Conservation (phyloP, 2,113 vertebrate species). For the Condylura cristata region DNA sequence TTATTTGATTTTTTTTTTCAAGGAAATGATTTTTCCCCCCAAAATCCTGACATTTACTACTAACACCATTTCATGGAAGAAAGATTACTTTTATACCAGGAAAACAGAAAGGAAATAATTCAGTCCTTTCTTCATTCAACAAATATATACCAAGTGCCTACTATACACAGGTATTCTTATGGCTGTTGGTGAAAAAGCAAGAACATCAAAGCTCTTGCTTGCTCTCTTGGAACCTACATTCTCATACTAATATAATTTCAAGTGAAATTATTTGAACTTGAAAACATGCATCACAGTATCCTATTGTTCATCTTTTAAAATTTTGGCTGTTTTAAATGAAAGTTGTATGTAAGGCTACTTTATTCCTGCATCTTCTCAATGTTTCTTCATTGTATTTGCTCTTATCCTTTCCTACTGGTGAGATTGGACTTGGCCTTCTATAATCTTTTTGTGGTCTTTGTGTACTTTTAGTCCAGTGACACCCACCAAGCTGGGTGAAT, state of each 20-base stretch:
- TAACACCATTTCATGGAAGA: neutral
- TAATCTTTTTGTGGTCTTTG: too few species aligned
- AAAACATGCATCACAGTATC: too few species aligned
- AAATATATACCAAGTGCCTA: neutral
- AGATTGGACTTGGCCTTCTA: too few species aligned
- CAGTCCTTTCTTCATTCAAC: neutral
- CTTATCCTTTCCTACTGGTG: too few species aligned
- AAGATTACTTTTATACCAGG: neutral
- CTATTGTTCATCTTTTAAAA: too few species aligned
- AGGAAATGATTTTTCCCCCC: neutral
- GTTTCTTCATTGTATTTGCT: too few species aligned
- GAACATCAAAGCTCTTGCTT: neutral
- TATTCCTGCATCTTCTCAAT: too few species aligned
- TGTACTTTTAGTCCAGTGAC: too few species aligned
- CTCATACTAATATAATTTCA: neutral
- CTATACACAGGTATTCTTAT: neutral
- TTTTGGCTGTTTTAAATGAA: too few species aligned
- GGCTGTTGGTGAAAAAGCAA: neutral
- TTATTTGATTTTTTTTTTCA: neutral
- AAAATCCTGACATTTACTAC: neutral
- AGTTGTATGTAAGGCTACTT: too few species aligned
- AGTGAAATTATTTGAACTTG: neutral
- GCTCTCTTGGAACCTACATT: neutral
- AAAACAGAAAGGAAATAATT: neutral
- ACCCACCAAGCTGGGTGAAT: too few species aligned